Conservation (phyloP, 2,888 invertebrate genomes). For the Orchestes rusci region DNA sequence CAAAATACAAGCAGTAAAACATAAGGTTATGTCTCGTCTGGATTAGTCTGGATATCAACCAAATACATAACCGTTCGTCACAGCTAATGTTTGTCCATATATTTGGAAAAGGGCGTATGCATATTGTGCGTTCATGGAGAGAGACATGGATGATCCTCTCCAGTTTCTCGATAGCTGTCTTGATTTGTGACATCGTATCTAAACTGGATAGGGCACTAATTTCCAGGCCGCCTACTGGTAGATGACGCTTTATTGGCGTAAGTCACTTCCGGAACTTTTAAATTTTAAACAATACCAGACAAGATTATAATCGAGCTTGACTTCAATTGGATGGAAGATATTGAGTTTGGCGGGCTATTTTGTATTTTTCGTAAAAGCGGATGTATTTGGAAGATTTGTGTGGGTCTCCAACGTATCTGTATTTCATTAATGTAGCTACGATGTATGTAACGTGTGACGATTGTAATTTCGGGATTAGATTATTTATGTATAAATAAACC, state of each 20-base stretch:
- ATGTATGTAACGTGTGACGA: too few relatives aligned
- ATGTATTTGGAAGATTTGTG: too few relatives aligned
- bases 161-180: slow-evolving; percentile 20
- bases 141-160: slow-evolving; percentile 18
- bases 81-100: slow-evolving; percentile 30
- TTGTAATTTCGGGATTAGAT: too few relatives aligned
- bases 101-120: slow-evolving; percentile 25
- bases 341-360: too few relatives aligned
- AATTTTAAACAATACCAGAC: slow-evolving; percentile 20
- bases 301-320: slow-evolving; percentile 10
- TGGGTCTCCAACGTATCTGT: too few relatives aligned
- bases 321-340: slow-evolving; percentile 17
- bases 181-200: slow-evolving; percentile 22
- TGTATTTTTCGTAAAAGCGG: too few relatives aligned
- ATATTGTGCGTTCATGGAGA: slow-evolving; percentile 18
- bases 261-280: slow-evolving; percentile 22
- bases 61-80: slow-evolving; percentile 46
- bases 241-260: slow-evolving; percentile 26
- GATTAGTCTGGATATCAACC: slow-evolving; percentile 47
- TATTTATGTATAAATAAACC: too few relatives aligned
- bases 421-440: too few relatives aligned
- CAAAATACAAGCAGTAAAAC: too few relatives aligned
- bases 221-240: slow-evolving; percentile 24
- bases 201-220: slow-evolving; percentile 22
- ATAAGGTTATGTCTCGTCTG: too few relatives aligned